These are phyloP conservation scores for Drosophila simulans DNA, from an alignment of 1,140 invertebrate genomes.

Conservation along the genomic window DNA sequence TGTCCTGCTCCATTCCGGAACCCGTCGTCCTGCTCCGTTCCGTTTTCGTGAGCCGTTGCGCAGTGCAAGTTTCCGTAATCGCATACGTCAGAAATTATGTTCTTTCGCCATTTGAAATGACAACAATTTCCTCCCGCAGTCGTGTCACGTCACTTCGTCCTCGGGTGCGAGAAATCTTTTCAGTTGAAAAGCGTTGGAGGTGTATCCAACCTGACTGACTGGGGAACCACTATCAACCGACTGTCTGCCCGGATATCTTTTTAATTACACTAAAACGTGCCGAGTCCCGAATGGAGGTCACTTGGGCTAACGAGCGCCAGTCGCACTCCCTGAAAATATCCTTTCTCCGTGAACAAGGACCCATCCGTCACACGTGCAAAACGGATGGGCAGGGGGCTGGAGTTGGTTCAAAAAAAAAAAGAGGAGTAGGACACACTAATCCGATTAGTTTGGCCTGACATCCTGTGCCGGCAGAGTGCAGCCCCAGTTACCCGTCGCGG, in stretches of 20 bases:
- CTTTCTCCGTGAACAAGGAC: constrained; percentile 26
- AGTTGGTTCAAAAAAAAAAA: background rate
- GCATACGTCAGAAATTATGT: constrained; percentile 81
- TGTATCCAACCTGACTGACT: constrained; percentile 23
- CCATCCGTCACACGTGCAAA: constrained; percentile 60
- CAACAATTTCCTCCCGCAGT: constrained; percentile 51
- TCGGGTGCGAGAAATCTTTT: constrained; percentile 40
- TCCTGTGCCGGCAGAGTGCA: constrained; percentile 70
- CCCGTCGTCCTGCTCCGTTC: constrained; percentile 8
- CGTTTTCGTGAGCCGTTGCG: constrained; percentile 34
- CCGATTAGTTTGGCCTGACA: constrained; percentile 78
- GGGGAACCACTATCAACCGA: constrained; percentile 35
- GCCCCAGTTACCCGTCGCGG: background rate
- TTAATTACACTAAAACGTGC: constrained; percentile 82
- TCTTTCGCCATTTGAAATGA: constrained; percentile 68
- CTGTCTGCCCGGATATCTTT: constrained; percentile 74
- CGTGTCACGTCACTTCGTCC: constrained; percentile 37
- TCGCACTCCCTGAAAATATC: constrained; percentile 22
- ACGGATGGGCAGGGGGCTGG: background rate
- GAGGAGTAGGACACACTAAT: constrained; percentile 77
- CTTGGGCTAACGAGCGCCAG: constrained; percentile 72
- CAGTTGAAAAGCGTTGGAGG: constrained; percentile 38
- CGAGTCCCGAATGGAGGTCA: constrained; percentile 73
- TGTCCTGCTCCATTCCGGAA: constrained; percentile 1
- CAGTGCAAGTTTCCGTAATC: constrained; percentile 58